These are phyloP conservation scores for Coracias cyanogaster DNA, from an alignment of 2,797 vertebrate species.

Conservation along the genomic window DNA sequence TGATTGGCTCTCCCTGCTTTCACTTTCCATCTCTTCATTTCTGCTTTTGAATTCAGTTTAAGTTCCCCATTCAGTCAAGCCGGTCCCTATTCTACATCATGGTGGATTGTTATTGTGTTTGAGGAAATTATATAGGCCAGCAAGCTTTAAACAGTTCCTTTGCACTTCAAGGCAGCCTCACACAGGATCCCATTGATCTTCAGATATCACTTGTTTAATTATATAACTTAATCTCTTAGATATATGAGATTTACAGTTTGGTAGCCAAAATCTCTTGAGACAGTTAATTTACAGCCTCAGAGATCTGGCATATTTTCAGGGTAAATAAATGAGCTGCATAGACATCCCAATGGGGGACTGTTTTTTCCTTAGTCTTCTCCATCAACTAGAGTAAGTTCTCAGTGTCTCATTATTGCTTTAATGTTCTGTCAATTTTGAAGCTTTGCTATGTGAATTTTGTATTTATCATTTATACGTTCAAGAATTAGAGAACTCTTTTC, in stretches of 20 bases:
- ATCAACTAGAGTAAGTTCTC: background rate
- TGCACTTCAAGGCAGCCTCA: background rate
- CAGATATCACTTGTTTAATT: background rate
- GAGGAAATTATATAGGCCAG: background rate
- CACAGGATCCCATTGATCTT: background rate
- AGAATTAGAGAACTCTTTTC: background rate
- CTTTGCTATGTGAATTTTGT: background rate
- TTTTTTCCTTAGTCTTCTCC: background rate
- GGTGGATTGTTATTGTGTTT: background rate
- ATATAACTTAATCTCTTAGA: background rate
- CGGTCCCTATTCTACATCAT: background rate
- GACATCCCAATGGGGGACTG: background rate
- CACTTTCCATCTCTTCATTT: background rate
- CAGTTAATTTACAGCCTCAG: background rate
- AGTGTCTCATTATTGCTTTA: background rate
- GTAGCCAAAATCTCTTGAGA: conserved; percentile 3
- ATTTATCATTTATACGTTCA: background rate
- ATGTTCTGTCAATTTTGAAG: background rate
- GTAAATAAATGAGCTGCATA: conserved; percentile 19
- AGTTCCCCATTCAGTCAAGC: background rate
- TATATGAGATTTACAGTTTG: background rate
- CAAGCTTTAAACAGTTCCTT: background rate
- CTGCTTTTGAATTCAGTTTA: background rate
- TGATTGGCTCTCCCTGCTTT: background rate
- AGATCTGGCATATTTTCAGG: background rate